Base-by-base conservation (phyloP, 2,888 invertebrate species). In the Phalera bucephala region DNA sequence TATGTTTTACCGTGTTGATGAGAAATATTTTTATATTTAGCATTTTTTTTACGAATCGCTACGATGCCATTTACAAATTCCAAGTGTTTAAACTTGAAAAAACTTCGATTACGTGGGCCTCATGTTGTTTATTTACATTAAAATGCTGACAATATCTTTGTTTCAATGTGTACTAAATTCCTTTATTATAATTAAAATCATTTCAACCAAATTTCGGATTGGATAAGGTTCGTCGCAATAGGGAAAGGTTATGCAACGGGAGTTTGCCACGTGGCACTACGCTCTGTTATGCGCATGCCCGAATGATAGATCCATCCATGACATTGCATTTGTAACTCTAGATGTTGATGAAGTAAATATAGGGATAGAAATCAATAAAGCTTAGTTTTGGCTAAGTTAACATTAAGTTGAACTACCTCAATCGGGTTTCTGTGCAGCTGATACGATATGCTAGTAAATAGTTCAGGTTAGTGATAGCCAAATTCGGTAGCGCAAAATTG, bases 221-320 rank as follows among this genome's bases (percentile, higher is more conserved):
- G 26, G 14, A 1, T 27, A 14, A 14, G 15, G 29, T 14, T 39
- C 12, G 14, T 40, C 38, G 54, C 38, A 43, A 35, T 48, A 42
- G 44, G 32, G 40, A 58, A 66, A 83, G 80, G 83, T 87, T 88
- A 88, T 87, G 83, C 84, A 87, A 88, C 72, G 80, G 76, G 81
- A 75, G 47, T 55, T 42, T 54, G 75, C 84, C 88, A 87, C 87
- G 87, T 88, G 88, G 83, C 77, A 42, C 33, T 46, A 55, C 45
- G 36, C 36, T 27, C 23, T 21, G 20, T 42, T 59, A 31, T 76
- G 87, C 87, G 87, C 87, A 87, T 85, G 87, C 56, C 71, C 45
- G 42, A 19, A 31, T 32, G 41, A 55, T 38, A 57, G 44, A 64
- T 64, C 62, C 66, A 19, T 29, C 29, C 19, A 64, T 72, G 72